Base-by-base conservation (phyloP, 2,888 invertebrate genomes). In the Spodoptera littoralis region DNA sequence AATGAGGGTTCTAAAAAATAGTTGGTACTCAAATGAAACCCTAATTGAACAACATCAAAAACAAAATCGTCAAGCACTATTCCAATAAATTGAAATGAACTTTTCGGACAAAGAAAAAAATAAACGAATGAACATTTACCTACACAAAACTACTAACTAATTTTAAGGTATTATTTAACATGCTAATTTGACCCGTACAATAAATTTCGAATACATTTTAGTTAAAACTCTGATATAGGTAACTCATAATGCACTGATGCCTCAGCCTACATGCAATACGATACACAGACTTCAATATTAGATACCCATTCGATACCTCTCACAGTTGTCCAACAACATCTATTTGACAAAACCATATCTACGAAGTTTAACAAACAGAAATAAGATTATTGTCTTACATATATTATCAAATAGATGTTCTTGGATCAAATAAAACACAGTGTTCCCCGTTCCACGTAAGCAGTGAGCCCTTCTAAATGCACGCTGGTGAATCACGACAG, bases 381-480 rank as follows among this genome's bases (percentile, higher is more conserved):
- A 44, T 11, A 13, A 18, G 18, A 18, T 18, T 18, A 18, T 18
- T 18, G 18, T 18, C 18, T 18, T 18, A 18, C 18, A 18, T 18
- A 18, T 18, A 18, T 18, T 18, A 18, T 18, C 50, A 72, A 76
- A 83, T 85, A 87, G 85, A 90, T 88, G 85, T 90, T 88, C 88
- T 87, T 90, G 85, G 84, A 86, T 85, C 2, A 27, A 85, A 83
- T 70, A 76, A 70, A 79, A 76, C 71, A 75, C 79, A 76, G 91
- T 90, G 89, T 89, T 81, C 80, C 89, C 93, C 89, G 87, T 90
- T 92, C 92, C 92, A 90, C 88, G 84, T 85, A 94, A 94, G 94
- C 94, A 88, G 94, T 94, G 93, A 91, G 80, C 90, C 92, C 89
- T 84, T 87, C 81, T 87, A 83, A 65, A 91, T 92, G 92, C 92